Evolutionary conservation across 2,888 invertebrate species (phyloP), one percentile per base, ranked within the genome.

Genomic region (Prosapia bicincta): DNA sequence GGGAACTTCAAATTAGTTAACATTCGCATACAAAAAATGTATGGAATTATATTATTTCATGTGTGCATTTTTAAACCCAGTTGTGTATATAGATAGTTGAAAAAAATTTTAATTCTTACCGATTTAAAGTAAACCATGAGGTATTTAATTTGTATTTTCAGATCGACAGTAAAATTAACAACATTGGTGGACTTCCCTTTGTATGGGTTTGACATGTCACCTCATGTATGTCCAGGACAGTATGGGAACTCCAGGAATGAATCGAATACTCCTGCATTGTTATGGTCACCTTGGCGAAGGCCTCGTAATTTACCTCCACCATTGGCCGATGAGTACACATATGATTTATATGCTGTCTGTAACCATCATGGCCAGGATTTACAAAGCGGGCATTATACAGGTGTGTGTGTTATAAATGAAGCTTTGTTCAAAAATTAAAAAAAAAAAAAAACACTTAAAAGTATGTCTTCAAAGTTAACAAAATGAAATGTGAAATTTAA

Each of bases 171-270:
- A 3, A 98, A 98, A 85, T 86, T 98, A 76, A 96, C 97, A 24
- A 96, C 96, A 2, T 91, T 97, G 88, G 97, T 98, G 0, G 95
- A 97, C 82, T 98, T 98, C 84, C 98, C 98, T 0, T 86, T 96
- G 9, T 92, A 90, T 82, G 94, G 94, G 66, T 92, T 98, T 81
- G 97, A 98, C 85, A 95, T 98, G 95, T 92, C 93, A 1, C 93
- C 94, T 0, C 96, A 97, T 85, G 86, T 97, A 71, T 75, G 79
- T 9, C 78, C 78, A 28, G 79, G 78, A 6, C 66, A 66, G 67
- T 15, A 43, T 9, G 43, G 26, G 3, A 93, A 93, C 83, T 87
- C 76, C 85, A 88, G 80, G 2, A 85, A 84, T 78, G 86, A 85
- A 74, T 85, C 85, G n/a, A 81, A 82, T 5, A 83, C 84, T 66